Evolutionary conservation across 2,797 vertebrate genomes (phyloP).

Genomic region (Syngnathus acus): DNA sequence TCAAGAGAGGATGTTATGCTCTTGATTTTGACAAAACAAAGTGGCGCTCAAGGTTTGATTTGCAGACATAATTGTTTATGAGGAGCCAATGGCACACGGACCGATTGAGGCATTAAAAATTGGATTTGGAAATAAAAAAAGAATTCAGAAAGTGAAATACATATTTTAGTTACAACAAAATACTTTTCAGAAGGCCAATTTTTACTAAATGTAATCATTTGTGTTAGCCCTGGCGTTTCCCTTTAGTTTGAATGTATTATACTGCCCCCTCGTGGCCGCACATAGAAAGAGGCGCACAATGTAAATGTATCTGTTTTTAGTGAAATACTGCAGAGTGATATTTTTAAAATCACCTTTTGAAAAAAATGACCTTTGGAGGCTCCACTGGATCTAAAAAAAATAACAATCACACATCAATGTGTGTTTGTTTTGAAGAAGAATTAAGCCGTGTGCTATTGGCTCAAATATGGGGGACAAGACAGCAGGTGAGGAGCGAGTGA

Average conservation of each 20-base stretch:
- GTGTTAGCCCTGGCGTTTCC: too few species aligned
- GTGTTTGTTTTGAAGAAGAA: not conserved
- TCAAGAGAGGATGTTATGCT: constrained; percentile 5
- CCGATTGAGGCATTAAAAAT: constrained; percentile 23
- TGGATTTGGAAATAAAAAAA: too few species aligned
- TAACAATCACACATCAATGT: not conserved
- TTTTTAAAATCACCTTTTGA: too few species aligned
- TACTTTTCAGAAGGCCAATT: too few species aligned
- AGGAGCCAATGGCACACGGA: constrained; percentile 59
- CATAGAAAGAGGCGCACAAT: too few species aligned
- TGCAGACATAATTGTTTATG: constrained; percentile 28
- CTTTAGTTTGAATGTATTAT: too few species aligned
- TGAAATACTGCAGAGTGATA: too few species aligned
- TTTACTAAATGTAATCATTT: too few species aligned
- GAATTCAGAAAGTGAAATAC: too few species aligned
- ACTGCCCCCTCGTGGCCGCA: too few species aligned
- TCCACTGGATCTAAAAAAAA: not conserved
- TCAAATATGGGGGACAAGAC: constrained; percentile 40
- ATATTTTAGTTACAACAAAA: too few species aligned
- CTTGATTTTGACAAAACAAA: constrained; percentile 3
- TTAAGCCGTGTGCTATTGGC: constrained; percentile 53
- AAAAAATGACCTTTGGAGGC: not conserved
- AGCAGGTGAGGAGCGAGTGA: constrained; percentile 36
- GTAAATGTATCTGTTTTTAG: too few species aligned
- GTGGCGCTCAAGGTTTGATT: constrained; percentile 43